Conservation (phyloP, 2,113 vertebrate genomes). For the Dermatemys mawii region DNA sequence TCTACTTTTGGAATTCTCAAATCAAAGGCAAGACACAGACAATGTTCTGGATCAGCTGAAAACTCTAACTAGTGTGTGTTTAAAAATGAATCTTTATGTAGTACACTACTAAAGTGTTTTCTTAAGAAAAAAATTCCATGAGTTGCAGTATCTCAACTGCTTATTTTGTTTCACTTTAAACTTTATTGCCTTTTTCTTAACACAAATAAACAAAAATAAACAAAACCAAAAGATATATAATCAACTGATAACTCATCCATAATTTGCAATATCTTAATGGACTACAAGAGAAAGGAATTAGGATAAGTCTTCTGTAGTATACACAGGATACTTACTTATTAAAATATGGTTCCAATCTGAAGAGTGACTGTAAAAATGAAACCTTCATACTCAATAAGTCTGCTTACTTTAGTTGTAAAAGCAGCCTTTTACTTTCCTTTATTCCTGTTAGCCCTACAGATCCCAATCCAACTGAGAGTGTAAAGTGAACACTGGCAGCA, state of each 20-base stretch:
- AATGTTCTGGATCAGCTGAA: background rate
- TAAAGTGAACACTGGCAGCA: background rate
- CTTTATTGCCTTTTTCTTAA: constrained; percentile 10
- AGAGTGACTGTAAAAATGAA: background rate
- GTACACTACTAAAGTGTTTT: background rate
- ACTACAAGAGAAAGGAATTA: background rate
- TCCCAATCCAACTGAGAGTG: background rate
- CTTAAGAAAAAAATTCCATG: background rate
- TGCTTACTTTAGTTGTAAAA: background rate
- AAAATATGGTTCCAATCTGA: background rate
- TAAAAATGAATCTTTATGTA: background rate
- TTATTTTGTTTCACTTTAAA: background rate
- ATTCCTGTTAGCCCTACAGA: background rate
- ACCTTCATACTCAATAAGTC: background rate
- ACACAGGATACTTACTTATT: background rate
- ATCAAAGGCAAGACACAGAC: background rate
- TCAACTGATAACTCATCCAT: background rate
- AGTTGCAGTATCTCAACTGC: background rate
- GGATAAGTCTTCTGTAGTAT: background rate
- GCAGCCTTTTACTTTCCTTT: background rate
- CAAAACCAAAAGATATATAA: background rate
- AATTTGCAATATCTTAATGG: background rate
- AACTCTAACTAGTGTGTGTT: background rate
- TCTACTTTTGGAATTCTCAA: background rate
- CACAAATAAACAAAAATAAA: background rate